Conservation (phyloP, 2,888 invertebrate species). For the Orthosia gracilis region DNA sequence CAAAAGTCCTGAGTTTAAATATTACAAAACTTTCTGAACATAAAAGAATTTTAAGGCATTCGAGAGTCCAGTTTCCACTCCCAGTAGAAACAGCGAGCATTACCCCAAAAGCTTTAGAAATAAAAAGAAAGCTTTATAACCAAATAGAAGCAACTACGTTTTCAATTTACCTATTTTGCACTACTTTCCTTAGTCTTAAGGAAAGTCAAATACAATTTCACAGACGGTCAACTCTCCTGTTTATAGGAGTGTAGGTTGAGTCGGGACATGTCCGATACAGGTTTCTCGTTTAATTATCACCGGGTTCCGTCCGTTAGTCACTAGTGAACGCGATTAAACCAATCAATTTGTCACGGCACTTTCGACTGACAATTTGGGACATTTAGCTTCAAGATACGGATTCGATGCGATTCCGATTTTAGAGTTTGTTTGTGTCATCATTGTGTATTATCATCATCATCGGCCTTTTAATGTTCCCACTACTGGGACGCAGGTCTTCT, state of each 20-base stretch:
- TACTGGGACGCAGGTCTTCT: too few relatives aligned
- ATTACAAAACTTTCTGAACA: constrained; percentile 45
- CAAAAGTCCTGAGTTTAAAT: constrained; percentile 46
- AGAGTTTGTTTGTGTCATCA: constrained; percentile 16
- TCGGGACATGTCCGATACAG: constrained; percentile 66
- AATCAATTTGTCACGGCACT: constrained; percentile 72
- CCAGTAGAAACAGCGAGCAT: constrained; percentile 29
- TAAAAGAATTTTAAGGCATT: constrained; percentile 59
- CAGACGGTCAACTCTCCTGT: constrained; percentile 67
- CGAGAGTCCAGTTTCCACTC: constrained; percentile 47
- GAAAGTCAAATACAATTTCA: constrained; percentile 70
- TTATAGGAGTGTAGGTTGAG: constrained; percentile 64
- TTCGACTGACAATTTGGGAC: constrained; percentile 64
- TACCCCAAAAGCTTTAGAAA: constrained; percentile 50
- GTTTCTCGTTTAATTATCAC: constrained; percentile 71
- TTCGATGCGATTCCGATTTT: constrained; percentile 49
- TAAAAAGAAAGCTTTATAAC: constrained; percentile 62
- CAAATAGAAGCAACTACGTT: constrained; percentile 55
- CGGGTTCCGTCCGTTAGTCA: constrained; percentile 67
- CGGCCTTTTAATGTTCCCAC: too few relatives aligned
- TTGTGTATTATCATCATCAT: too few relatives aligned
- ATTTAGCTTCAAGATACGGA: constrained; percentile 51
- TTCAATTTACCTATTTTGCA: constrained; percentile 69
- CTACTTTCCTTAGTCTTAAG: constrained; percentile 67
- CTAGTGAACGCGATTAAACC: constrained; percentile 70